Base-by-base conservation (phyloP, 2,797 vertebrate species). In the Thamnophis elegans region DNA sequence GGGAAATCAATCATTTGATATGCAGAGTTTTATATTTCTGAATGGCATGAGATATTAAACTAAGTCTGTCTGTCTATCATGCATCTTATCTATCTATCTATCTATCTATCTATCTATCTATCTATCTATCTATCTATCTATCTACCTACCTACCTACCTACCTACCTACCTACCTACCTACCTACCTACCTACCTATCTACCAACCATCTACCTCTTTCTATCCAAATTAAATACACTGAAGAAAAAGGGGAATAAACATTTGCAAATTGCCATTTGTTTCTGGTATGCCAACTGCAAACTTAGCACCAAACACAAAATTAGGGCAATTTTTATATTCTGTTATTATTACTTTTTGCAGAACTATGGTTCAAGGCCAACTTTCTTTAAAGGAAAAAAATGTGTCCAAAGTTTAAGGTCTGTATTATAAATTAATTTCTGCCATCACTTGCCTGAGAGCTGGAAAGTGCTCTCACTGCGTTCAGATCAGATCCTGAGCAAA, bases 401-500 rank as follows among this genome's bases (percentile, higher is more conserved):
- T 3, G 28, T 90, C 86, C 59, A 53, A 90, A 87, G 16, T 93
- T 60, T 20, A 91, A 32, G 92, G 90, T 89, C 32, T 4, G 51
- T 2, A 1, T 32, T 73, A 88, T 91, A 93, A 6, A 0, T 5
- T 47, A 13, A 68, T 36, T 87, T 60, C 6, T 13, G 86, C 60
- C 65, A 92, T 86, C 55, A 93, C 96, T 97, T 97, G 98, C 99
- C 98, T 99, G 97, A 85, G 98, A 97, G 94, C 97, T 98, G 32
- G 97, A 96, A 60, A 99, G 97, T 7, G 98, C 98, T 96, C 98
- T 98, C 96, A 99, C 98, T 54, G 97, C 98, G 87, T 98, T 98
- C 93, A 99, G 97, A 96, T 99, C 99, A 0, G 98, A 99, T 92
- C 99, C 99, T 0, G 99, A 99, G 95, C 98, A 99, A 97, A 99